Conservation (phyloP, 2,113 vertebrate genomes). For the Scopus umbretta region DNA sequence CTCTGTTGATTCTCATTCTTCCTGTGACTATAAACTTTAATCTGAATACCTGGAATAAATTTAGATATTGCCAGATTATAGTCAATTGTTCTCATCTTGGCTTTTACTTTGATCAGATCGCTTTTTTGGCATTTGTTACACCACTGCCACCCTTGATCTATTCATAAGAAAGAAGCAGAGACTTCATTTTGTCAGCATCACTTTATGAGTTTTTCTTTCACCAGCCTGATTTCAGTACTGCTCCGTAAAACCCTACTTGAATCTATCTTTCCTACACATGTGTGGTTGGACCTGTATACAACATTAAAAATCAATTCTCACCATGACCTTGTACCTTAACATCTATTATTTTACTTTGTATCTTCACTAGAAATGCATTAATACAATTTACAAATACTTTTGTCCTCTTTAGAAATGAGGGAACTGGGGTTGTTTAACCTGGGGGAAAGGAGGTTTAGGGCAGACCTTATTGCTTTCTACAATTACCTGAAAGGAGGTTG, state of each 20-base stretch:
- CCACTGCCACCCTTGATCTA: background rate
- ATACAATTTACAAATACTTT: background rate
- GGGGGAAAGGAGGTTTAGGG: background rate
- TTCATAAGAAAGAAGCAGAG: background rate
- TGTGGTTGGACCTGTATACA: background rate
- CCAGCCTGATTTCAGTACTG: background rate
- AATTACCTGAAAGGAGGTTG: background rate
- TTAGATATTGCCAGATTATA: background rate
- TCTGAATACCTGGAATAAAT: background rate
- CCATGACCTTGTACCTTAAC: background rate
- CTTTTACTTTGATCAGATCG: background rate
- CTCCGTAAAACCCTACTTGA: background rate
- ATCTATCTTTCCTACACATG: background rate
- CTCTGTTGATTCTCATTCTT: background rate
- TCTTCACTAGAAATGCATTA: background rate
- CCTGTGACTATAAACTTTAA: background rate
- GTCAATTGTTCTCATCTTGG: background rate
- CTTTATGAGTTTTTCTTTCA: background rate
- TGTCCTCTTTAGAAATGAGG: background rate
- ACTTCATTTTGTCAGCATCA: background rate
- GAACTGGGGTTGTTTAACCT: background rate
- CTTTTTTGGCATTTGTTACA: background rate
- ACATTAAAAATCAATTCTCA: background rate
- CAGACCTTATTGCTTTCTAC: background rate
- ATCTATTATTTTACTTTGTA: background rate